Evolutionary conservation across 2,113 vertebrate genomes (phyloP).

Genomic region (Oncorhynchus kisutch): DNA sequence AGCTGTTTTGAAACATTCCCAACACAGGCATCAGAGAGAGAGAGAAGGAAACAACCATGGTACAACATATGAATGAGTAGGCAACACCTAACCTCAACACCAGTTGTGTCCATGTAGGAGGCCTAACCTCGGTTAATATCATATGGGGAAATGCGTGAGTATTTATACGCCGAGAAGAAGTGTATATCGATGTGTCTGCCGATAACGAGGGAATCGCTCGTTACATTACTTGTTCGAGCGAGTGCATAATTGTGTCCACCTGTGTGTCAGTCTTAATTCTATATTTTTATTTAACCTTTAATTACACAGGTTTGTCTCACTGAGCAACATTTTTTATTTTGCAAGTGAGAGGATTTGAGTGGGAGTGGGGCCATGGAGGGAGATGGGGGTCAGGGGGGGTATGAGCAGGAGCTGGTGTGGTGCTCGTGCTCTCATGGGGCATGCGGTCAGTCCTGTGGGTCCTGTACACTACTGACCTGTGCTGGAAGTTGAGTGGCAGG

Average conservation of each 20-base stretch:
- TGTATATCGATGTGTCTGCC: slow-evolving; percentile 13
- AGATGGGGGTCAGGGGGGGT: slow-evolving; percentile 54
- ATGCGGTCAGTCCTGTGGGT: no score
- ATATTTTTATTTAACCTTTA: background rate
- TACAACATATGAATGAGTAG: slow-evolving; percentile 48
- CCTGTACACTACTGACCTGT: slow-evolving; percentile 78
- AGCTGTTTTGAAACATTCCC: background rate
- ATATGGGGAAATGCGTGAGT: background rate
- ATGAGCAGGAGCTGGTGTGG: slow-evolving; percentile 67
- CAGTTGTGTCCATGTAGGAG: slow-evolving; percentile 46
- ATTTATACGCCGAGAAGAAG: background rate
- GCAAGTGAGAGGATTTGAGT: slow-evolving; percentile 47
- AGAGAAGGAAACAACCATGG: slow-evolving; percentile 1
- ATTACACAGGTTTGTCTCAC: no score
- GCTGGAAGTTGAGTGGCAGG: slow-evolving; percentile 81
- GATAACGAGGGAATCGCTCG: slow-evolving; percentile 13
- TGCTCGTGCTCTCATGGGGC: slow-evolving; percentile 46
- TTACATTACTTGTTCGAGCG: slow-evolving; percentile 18
- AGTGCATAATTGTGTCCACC: slow-evolving; percentile 43
- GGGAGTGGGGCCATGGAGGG: slow-evolving; percentile 35
- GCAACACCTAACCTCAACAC: slow-evolving; percentile 64
- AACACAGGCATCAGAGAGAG: background rate
- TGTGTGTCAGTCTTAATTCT: slow-evolving; percentile 21
- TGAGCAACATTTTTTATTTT: no score
- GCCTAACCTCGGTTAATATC: background rate